Evolutionary conservation across 2,113 vertebrate genomes (phyloP), one percentile per base, ranked within the genome.

Genomic region (Osmerus mordax): DNA sequence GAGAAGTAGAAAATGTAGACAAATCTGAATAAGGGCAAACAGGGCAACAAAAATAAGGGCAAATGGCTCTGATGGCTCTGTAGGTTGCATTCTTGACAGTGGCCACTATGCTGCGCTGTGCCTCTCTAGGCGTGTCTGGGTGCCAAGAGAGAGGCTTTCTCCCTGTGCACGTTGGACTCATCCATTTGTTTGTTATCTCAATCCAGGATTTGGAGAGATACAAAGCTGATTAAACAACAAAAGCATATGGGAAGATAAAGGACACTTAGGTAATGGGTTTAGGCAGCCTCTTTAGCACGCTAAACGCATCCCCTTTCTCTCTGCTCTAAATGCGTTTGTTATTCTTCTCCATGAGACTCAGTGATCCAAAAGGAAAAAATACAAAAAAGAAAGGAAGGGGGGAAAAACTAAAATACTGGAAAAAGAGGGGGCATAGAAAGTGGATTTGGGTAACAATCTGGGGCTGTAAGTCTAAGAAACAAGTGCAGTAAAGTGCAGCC

Each of bases 201-300:
- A 83, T 91, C 90, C 91, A 86, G 90, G 92, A 93, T 94, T 94
- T 94, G 87, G 87, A 80, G 87, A 91, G 92, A 94, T 93, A 92
- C 91, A 93, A 93, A 95, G 92, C 93, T 94, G 94, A 95, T 95
- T 93, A 95, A 77, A 84, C 86, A 82, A 91, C 92, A 92, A 93
- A 91, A 94, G 91, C 92, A 93, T 92, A 91, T 90, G 91, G 90
- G 73, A 36, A 75, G 91, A 90, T 92, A 92, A 93, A 91, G 87
- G 87, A 92, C 88, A 92, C 93, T 94, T 93, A 90, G 90, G 86
- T 95, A 95, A 94, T 94, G 90, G 91, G 91, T 90, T 94, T 94
- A 92, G 81, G 81, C 3, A 0, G 90, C 78, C 87, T 87, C 82
- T 92, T 92, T 91, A 89, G 84, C 86, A 86, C 75, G 81, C 84